Percentiles rank a stretch among this genome's conserved stretches.
phyloP scores from a whole-genome alignment of 2,113 vertebrate species.

The Entomyzon cyanotis region DNA sequence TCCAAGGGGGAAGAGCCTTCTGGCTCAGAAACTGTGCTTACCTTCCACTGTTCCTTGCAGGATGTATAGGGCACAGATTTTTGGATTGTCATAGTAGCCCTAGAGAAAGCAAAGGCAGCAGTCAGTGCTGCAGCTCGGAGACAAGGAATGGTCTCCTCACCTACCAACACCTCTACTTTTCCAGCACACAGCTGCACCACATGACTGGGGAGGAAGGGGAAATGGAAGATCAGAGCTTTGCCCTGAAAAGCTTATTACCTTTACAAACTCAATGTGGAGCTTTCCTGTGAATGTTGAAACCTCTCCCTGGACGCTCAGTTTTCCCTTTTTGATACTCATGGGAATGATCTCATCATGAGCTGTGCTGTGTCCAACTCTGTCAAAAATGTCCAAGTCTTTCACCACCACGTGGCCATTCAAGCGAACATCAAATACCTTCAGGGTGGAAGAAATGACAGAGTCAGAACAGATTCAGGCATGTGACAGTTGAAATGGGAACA shows the following conservation, averaged over 20 bases:
- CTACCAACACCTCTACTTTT: neutral
- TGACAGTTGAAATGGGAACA: neutral
- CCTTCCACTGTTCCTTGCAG: constrained; percentile 94
- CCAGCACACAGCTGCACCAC: neutral
- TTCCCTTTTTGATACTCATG: constrained; percentile 91
- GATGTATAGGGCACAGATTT: constrained; percentile 95
- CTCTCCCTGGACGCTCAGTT: constrained; percentile 92
- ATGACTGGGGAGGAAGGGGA: neutral
- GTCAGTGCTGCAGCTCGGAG: neutral
- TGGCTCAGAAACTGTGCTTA: constrained; percentile 70
- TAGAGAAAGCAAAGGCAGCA: constrained; percentile 60
- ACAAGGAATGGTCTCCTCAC: neutral
- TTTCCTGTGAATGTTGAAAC: constrained; percentile 97
- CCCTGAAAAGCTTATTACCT: constrained; percentile 76
- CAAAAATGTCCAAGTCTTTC: constrained; percentile 98
- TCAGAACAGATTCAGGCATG: neutral
- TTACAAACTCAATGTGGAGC: constrained; percentile 95
- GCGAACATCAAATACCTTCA: constrained; percentile 95
- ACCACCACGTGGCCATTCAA: constrained; percentile 94
- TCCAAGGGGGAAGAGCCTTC: constrained; percentile 19
- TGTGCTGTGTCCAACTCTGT: constrained; percentile 95
- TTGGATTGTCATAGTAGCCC: constrained; percentile 99
- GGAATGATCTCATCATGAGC: constrained; percentile 95
- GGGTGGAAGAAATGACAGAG: constrained; percentile 19
- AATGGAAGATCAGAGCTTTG: neutral